A percentile compares a stretch with the other conserved stretches of the same genome.
phyloP scores from a whole-genome alignment of 2,797 vertebrate species.

The Sorex maritimensis region DNA sequence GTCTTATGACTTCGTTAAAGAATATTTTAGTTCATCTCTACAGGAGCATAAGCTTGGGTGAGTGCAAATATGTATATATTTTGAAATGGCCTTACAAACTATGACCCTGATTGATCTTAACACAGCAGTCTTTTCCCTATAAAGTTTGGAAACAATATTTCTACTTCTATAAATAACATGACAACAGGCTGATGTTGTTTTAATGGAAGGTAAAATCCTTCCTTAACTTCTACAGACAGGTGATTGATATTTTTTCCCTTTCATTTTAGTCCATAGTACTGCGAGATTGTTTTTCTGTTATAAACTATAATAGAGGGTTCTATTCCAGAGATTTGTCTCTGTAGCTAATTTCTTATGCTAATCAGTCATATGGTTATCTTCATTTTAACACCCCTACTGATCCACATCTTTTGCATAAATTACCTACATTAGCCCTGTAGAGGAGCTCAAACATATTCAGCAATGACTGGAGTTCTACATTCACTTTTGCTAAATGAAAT shows the following conservation, averaged over 20 bases:
- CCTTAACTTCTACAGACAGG: slow-evolving; percentile 60
- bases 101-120: slow-evolving; percentile 12
- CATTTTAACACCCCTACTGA: slow-evolving; percentile 61
- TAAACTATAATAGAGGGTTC: slow-evolving; percentile 71
- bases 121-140: slow-evolving; percentile 25
- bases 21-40: slow-evolving; percentile 48
- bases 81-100: slow-evolving; percentile 69
- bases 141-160: slow-evolving; percentile 38
- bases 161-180: not conserved
- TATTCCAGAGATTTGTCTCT: slow-evolving; percentile 73
- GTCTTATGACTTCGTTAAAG: slow-evolving; percentile 41
- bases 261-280: slow-evolving; percentile 64
- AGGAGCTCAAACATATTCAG: slow-evolving; percentile 68
- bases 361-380: slow-evolving; percentile 76
- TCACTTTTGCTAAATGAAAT: slow-evolving; percentile 49
- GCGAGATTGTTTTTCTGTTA: slow-evolving; percentile 75
- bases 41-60: slow-evolving; percentile 15
- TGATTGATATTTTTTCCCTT: slow-evolving; percentile 37
- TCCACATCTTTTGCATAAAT: slow-evolving; percentile 73
- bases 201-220: slow-evolving; percentile 61
- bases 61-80: not conserved
- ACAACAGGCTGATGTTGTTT: slow-evolving; percentile 21
- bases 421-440: slow-evolving; percentile 51
- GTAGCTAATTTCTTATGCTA: slow-evolving; percentile 81
- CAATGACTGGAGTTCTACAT: slow-evolving; percentile 46